A percentile compares a stretch with the other conserved stretches of the same genome.
Conservation (phyloP, 53 echinoderm and acorn worm species). For the Pentamera pediparva region DNA sequence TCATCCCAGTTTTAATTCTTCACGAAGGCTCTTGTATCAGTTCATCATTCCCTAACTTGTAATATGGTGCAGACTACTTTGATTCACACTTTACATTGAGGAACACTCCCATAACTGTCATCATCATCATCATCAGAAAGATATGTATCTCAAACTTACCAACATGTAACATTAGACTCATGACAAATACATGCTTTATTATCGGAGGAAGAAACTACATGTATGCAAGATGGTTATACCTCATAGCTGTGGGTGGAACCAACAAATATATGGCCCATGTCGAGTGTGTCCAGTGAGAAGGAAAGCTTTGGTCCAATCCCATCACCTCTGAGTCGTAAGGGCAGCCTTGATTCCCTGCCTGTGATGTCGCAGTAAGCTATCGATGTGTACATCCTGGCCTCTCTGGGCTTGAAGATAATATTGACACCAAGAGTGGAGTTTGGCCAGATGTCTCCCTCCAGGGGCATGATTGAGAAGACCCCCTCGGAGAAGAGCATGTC, state of each 20-base stretch:
- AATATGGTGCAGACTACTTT: no score
- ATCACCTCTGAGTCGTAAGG: constrained; percentile 79
- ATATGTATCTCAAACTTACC: no score
- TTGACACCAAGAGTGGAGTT: constrained; percentile 80
- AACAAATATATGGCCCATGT: constrained; percentile 96
- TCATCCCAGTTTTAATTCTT: no score
- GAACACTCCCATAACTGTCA: no score
- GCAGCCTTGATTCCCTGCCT: constrained; percentile 84
- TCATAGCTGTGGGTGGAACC: constrained; percentile 94
- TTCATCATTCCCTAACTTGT: no score
- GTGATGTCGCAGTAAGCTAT: constrained; percentile 97
- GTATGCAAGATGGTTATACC: no score
- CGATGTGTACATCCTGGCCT: constrained; percentile 71
- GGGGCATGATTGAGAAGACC: constrained; percentile 79
- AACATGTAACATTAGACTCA: no score
- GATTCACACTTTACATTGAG: no score
- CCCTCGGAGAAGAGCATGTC: constrained; percentile 82
- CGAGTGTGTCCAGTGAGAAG: constrained; percentile 85
- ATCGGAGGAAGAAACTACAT: no score
- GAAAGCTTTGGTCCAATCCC: constrained; percentile 80
- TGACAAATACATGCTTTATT: no score
- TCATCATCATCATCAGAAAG: no score
- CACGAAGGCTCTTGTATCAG: no score
- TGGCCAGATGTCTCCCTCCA: constrained; percentile 96
- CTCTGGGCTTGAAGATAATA: constrained; percentile 80